A percentile compares a stretch with the other conserved stretches of the same genome.
phyloP scores from a whole-genome alignment of 2,888 invertebrate genomes.

The Malacosoma neustria region DNA sequence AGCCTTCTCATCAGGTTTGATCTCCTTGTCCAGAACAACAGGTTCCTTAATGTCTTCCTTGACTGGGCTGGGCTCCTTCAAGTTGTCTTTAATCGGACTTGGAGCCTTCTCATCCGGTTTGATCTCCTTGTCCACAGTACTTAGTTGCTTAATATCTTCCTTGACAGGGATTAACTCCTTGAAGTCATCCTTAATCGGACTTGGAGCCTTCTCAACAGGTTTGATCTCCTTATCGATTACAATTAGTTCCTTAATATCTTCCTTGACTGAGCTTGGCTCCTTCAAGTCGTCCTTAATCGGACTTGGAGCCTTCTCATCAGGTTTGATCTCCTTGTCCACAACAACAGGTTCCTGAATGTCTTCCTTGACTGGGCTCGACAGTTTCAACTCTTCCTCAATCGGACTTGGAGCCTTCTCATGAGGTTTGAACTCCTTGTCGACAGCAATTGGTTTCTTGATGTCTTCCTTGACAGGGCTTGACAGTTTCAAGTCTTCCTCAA shows the following conservation, averaged over 20 bases:
- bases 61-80: slow-evolving; percentile 5
- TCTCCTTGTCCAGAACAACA: slow-evolving; percentile 1
- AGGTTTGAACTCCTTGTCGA: no score
- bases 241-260: slow-evolving; percentile 5
- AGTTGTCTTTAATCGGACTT: slow-evolving; percentile 1
- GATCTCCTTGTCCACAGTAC: slow-evolving; percentile 3
- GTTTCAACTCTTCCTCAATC: slow-evolving; percentile 6
- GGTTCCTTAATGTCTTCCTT: not conserved
- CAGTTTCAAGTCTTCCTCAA: slow-evolving; percentile 3
- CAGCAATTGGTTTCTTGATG: slow-evolving; percentile 2
- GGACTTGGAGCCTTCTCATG: slow-evolving; percentile 2
- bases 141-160: slow-evolving; percentile 2
- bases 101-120: not conserved
- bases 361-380: slow-evolving; percentile 6
- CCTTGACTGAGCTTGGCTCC: slow-evolving; percentile 4
- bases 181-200: slow-evolving; percentile 7
- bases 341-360: not conserved
- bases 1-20: not conserved
- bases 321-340: not conserved
- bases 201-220: slow-evolving; percentile 4
- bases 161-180: slow-evolving; percentile 5
- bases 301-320: slow-evolving; percentile 4
- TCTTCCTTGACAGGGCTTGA: slow-evolving; percentile 5
- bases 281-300: slow-evolving; percentile 1
- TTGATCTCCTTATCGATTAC: not conserved